Percentiles rank a stretch among this genome's conserved stretches.
phyloP scores from a whole-genome alignment of 2,888 invertebrate genomes.

The Aleiodes leptofemur region DNA sequence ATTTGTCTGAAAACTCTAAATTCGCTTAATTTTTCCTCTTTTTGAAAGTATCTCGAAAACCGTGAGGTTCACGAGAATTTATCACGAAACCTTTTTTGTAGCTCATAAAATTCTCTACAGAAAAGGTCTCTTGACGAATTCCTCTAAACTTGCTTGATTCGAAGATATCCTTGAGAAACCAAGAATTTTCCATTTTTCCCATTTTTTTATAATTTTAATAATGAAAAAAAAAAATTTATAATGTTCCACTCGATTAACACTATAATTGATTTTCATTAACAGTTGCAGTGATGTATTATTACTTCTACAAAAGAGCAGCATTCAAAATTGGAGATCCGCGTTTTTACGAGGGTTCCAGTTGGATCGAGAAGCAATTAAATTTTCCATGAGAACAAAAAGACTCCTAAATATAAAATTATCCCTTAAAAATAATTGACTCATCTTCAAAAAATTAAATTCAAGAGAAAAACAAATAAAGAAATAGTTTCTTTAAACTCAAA shows the following conservation, averaged over 20 bases:
- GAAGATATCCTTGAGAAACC: background rate
- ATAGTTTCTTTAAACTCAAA: background rate
- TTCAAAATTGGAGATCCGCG: constrained; percentile 91
- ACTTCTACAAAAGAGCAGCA: constrained; percentile 91
- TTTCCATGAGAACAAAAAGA: background rate
- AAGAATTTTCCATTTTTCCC: too few relatives aligned
- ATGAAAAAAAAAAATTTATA: too few relatives aligned
- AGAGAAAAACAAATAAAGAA: background rate
- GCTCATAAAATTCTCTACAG: too few relatives aligned
- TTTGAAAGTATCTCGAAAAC: background rate
- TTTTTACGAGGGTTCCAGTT: constrained; percentile 91
- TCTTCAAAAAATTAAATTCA: background rate
- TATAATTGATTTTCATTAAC: constrained; percentile 68
- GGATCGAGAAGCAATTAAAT: constrained; percentile 81
- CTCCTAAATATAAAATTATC: background rate
- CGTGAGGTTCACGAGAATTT: too few relatives aligned
- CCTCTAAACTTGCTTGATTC: too few relatives aligned
- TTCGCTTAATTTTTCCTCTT: too few relatives aligned
- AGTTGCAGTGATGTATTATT: constrained; percentile 93
- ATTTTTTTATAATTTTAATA: too few relatives aligned
- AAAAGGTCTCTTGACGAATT: too few relatives aligned
- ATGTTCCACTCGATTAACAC: background rate
- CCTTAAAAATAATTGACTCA: background rate
- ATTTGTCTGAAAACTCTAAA: too few relatives aligned
- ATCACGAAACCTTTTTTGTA: too few relatives aligned